Conservation (phyloP, 2,113 vertebrate genomes). For the Serinus canaria region DNA sequence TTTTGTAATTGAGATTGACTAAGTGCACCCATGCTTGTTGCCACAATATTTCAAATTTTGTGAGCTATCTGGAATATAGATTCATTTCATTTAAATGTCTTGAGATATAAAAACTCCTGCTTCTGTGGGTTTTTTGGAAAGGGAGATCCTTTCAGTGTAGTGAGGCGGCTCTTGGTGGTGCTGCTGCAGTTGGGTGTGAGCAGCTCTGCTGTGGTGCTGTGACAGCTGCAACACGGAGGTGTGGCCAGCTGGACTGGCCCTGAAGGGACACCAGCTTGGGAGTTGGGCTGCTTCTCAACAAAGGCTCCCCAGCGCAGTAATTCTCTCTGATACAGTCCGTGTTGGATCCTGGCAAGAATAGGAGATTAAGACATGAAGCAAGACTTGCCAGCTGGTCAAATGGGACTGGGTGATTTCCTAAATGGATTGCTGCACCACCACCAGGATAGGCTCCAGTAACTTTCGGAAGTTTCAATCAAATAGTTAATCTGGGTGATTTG, state of each 20-base stretch:
- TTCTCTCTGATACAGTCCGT: background rate
- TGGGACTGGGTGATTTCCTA: background rate
- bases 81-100: background rate
- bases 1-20: background rate
- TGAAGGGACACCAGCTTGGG: background rate
- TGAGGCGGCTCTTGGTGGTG: background rate
- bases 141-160: accelerated
- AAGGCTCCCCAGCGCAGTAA: background rate
- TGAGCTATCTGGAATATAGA: background rate
- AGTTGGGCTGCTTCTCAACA: background rate
- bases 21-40: background rate
- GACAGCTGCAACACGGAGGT: background rate
- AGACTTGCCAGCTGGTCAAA: background rate
- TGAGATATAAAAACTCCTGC: background rate
- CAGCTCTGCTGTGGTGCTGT: background rate
- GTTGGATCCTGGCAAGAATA: background rate
- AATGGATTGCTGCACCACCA: background rate
- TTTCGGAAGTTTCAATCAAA: background rate
- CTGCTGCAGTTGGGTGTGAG: background rate
- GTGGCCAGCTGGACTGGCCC: background rate
- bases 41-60: background rate
- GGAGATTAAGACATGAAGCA: background rate
- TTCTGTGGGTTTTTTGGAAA: background rate
- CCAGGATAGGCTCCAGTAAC: background rate
- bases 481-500: background rate